Conservation (phyloP, 2,888 invertebrate genomes). For the Nasonia oneida region DNA sequence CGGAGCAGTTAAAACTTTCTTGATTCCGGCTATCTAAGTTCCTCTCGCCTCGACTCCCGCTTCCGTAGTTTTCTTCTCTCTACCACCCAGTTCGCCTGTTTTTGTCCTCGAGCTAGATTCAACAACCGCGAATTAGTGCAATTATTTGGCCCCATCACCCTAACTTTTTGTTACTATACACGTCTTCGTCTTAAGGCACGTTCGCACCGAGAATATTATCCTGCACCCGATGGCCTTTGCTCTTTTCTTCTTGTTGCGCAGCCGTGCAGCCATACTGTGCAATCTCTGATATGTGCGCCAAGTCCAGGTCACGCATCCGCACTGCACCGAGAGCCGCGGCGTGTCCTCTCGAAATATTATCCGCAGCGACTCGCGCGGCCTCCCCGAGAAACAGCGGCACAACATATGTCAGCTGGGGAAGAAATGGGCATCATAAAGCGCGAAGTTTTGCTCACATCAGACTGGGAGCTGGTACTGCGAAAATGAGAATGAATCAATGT, state of each 20-base stretch:
- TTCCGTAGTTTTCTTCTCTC: background rate
- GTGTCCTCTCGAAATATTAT: too few species aligned
- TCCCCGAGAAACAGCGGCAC: too few species aligned
- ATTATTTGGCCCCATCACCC: conserved; percentile 75
- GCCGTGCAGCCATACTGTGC: too few species aligned
- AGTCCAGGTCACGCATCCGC: conserved; percentile 24
- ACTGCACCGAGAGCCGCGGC: too few species aligned
- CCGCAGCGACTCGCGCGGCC: too few species aligned
- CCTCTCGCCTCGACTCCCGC: background rate
- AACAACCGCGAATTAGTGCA: conserved; percentile 60
- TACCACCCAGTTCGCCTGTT: conserved; percentile 25
- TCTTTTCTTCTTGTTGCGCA: background rate
- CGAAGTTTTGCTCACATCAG: background rate
- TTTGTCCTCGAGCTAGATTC: conserved; percentile 64
- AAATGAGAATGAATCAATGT: conserved; percentile 36
- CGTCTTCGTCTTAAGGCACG: conserved; percentile 64
- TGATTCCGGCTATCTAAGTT: conserved; percentile 9
- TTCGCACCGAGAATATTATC: conserved; percentile 58
- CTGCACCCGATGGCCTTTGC: conserved; percentile 44
- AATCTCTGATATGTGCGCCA: conserved; percentile 52
- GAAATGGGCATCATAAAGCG: background rate
- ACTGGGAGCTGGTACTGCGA: background rate
- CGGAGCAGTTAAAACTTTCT: conserved; percentile 41
- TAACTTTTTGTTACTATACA: conserved; percentile 64
- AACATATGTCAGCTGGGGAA: background rate